Evolutionary conservation across 1,140 invertebrate species (phyloP), one percentile per base, ranked within the genome.

Genomic region (Patella vulgata): DNA sequence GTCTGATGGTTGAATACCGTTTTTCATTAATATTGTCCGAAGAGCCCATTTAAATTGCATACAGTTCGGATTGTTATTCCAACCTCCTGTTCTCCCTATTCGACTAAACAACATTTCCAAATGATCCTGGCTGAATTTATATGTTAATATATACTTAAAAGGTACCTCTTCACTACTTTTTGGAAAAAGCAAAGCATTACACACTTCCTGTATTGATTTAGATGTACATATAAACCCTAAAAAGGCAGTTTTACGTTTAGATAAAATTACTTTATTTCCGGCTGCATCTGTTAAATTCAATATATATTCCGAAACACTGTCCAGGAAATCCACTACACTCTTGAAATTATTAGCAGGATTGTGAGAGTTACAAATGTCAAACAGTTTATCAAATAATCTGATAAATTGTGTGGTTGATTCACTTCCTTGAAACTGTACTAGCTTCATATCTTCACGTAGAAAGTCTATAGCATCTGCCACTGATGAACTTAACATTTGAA

Each of bases 1-100:
- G 8, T 5, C 28, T 12, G 50, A 52, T 11, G 5, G 23, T 12
- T 14, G 11, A 11, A 52, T 28, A 9, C 50, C 50, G 31, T 52
- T 52, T 11, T 52, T 23, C 9, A 52, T 23, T 11, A 52, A 30
- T 30, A 52, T 12, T 9, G 50, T 28, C 50, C 50, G 5, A 19
- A n/a, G n/a, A n/a, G n/a, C n/a, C n/a, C n/a, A n/a, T n/a, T n/a
- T 36, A 36, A 36, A 36, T 14, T 36, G 52, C 4, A 54, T 27
- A 21, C 11, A n/a, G 23, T 31, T 54, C 4, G 52, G 52, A 39
- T 54, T 54, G 52, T 54, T 54, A 39, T 54, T 54, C 27, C 27
- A 54, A 5, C 52, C 52, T 4, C 52, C 52, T 19, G 14, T 14
- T 33, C 28, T 36, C 21, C 52, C 14, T n/a, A 54, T 36, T 5